Conservation (phyloP, 2,888 invertebrate species). For the Drosophila diplacantha region DNA sequence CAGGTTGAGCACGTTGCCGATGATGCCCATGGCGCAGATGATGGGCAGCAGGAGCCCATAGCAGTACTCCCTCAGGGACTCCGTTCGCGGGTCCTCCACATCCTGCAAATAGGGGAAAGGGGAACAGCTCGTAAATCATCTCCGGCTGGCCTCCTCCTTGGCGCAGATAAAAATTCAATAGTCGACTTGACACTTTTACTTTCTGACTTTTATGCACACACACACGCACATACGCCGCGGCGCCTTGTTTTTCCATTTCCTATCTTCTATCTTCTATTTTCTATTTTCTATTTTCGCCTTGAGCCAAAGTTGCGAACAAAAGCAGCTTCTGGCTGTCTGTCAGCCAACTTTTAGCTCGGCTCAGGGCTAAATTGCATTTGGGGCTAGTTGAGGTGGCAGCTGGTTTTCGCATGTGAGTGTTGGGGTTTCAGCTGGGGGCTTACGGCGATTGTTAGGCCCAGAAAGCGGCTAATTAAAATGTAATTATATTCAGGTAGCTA, state of each 20-base stretch:
- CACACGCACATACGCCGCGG: background rate
- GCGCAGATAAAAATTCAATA: slow-evolving; percentile 70
- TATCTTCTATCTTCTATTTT: slow-evolving; percentile 7
- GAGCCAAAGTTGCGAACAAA: slow-evolving; percentile 52
- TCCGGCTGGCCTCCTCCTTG: slow-evolving; percentile 30
- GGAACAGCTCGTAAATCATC: slow-evolving; percentile 62
- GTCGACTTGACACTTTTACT: slow-evolving; percentile 72
- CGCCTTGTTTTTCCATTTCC: background rate
- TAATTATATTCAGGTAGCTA: background rate
- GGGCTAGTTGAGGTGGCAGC: background rate
- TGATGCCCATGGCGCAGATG: slow-evolving; percentile 85
- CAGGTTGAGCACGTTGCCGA: slow-evolving; percentile 88
- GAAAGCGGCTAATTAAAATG: background rate
- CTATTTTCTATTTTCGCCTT: slow-evolving; percentile 17
- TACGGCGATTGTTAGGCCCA: background rate
- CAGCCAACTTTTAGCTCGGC: slow-evolving; percentile 3
- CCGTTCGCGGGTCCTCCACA: slow-evolving; percentile 81
- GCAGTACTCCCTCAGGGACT: slow-evolving; percentile 80
- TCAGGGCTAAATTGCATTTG: slow-evolving; percentile 1
- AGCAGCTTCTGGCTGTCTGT: slow-evolving; percentile 49
- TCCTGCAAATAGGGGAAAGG: slow-evolving; percentile 51
- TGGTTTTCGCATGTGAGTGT: background rate
- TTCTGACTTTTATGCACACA: slow-evolving; percentile 59
- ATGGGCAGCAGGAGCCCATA: slow-evolving; percentile 84
- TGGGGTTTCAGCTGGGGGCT: too few species aligned